Percentiles rank a stretch among this genome's conserved stretches.
These are phyloP conservation scores for Psittacula derbiana DNA, from an alignment of 2,797 vertebrate species.

Conservation along the genomic window DNA sequence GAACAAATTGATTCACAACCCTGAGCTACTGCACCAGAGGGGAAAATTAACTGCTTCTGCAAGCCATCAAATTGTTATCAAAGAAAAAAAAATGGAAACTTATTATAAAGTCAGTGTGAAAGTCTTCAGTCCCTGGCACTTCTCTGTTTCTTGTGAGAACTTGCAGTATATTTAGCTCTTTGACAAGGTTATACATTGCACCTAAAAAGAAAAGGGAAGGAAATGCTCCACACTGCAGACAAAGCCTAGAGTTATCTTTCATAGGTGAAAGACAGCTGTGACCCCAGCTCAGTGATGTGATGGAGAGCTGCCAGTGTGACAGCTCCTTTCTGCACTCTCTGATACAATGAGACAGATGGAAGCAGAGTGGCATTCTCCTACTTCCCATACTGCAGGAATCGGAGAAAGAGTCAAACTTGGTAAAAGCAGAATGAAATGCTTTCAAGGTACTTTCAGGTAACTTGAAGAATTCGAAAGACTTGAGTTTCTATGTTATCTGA, in stretches of 20 bases:
- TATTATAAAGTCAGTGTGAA: slow-evolving; percentile 52
- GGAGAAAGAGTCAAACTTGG: not conserved
- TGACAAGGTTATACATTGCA: slow-evolving; percentile 62
- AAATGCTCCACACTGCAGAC: slow-evolving; percentile 27
- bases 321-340: slow-evolving; percentile 56
- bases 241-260: slow-evolving; percentile 65
- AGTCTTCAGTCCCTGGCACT: slow-evolving; percentile 38
- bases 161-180: slow-evolving; percentile 51
- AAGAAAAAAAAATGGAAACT: not conserved
- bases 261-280: slow-evolving; percentile 74
- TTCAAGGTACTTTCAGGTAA: not conserved
- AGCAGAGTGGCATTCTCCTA: not conserved
- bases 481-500: slow-evolving; percentile 12
- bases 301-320: slow-evolving; percentile 67
- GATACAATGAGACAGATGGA: slow-evolving; percentile 47
- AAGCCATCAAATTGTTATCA: slow-evolving; percentile 31
- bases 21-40: not conserved
- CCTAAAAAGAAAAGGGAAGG: slow-evolving; percentile 26
- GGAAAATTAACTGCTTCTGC: slow-evolving; percentile 37
- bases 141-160: slow-evolving; percentile 57
- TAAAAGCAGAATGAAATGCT: not conserved
- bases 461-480: slow-evolving; percentile 18
- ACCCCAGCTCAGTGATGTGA: slow-evolving; percentile 55
- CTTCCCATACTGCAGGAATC: not conserved
- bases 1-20: slow-evolving; percentile 17